Base-by-base conservation (phyloP, 1,140 invertebrate species). In the Spodoptera frugiperda region DNA sequence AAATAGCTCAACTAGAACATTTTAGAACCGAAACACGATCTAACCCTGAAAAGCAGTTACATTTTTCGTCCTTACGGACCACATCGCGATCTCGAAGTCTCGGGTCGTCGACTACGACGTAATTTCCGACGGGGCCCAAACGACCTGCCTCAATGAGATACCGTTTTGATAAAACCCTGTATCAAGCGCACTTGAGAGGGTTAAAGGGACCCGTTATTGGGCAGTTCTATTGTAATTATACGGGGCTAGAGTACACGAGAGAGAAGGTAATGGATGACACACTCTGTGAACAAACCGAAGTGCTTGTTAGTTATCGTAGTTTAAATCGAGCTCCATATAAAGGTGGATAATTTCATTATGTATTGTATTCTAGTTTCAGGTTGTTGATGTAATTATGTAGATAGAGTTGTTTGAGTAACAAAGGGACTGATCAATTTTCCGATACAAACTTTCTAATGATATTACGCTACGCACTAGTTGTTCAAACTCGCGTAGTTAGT, bases 101-200 rank as follows among this genome's bases (percentile, higher is more conserved):
- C 46, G 75, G 59, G 49, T 80, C 61, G 49, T 17, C 72, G 49
- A 15, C 72, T 44, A 79, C 78, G 77, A 77, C 67, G 77, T 82
- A 84, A 84, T 84, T 84, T 82, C 80, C 80, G 55, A 70, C 57
- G 57, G 65, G 68, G 46, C 57, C 74, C 44, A 78, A 82, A 82
- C 77, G 82, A 79, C 80, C 78, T 80, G 80, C 73, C 76, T 80
- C 82, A 80, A 82, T 79, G 75, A 78, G 80, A 84, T 82, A 80
- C 63, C 75, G 65, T 73, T 82, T 79, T 78, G 80, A 81, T 83
- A 83, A 79, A 78, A 75, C 48, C 53, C 73, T 59, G 54, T 81
- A 83, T 83, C 77, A 77, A 53, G 68, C 57, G 53, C 67, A 61
- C 78, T 78, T 78, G 53, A 78, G 77, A 77, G 77, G 74, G 71